Base-by-base conservation (phyloP, 2,113 vertebrate genomes). In the Phoenicopterus ruber region DNA sequence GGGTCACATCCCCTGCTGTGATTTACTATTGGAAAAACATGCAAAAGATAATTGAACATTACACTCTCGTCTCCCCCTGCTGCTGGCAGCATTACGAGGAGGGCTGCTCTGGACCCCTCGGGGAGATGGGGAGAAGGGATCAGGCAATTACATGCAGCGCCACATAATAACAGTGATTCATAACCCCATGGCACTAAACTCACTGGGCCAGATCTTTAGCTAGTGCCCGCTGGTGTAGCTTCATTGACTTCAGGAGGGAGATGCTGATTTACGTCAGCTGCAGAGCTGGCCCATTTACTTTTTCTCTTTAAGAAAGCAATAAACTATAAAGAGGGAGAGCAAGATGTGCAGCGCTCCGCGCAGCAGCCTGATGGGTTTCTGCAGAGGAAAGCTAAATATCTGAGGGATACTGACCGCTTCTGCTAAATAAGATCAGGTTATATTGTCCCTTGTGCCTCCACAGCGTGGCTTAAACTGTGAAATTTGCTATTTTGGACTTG, bases 11-110 rank as follows among this genome's bases (percentile, higher is more conserved):
- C 57, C 96, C 86, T 73, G 69, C 94, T 92, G 95, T 93, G 96
- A 92, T 96, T 96, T 97, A 92, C 93, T 94, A 70, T 95, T 91
- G 87, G 88, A 96, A 95, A 96, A 96, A 94, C 92, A 91, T 94
- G 95, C 93, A 96, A 95, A 95, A 91, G 96, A 96, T 96, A 91
- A 95, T 96, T 97, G 95, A 94, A 96, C 92, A 93, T 95, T 93
- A 96, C 66, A 50, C 54, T 96, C 86, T 95, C 57, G 40, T 96
- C 79, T 97, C 71, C 88, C 74, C 87, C 94, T 90, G 94, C 92
- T 92, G 93, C 86, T 88, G 93, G 79, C 79, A 95, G 76, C 86
- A 74, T 94, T 90, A 82, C 0, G 2, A 62, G 65, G 47, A 81
- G 93, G 80, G 57, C 46, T 78, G 91, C 83, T 89, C 49, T 2